Evolutionary conservation across 2,888 invertebrate species (phyloP), one percentile per base, ranked within the genome.

Genomic region (Hetaerina titia): DNA sequence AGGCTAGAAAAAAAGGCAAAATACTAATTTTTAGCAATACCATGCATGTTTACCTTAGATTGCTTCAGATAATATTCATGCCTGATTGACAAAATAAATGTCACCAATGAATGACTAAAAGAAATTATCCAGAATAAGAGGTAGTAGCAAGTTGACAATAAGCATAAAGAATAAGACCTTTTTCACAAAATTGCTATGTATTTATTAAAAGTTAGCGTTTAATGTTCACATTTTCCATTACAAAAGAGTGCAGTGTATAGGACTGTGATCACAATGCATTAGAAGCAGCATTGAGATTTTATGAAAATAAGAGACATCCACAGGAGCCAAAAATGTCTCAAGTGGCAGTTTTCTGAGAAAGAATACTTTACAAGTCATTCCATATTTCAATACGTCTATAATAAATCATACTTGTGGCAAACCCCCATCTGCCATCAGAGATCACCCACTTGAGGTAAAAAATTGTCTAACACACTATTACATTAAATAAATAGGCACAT

Each of bases 221-320:
- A 92, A 69, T 74, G 92, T 92, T 92, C 92, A 92, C 92, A 92
- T 92, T 92, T 81, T 74, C 92, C 92, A 92, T 92, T 92, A 92
- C 64, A 92, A 92, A 92, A 92, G 92, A 92, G 92, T 92, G 92
- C 92, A 92, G 92, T 92, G 92, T 92, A 92, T 64, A 92, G 92
- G 92, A 92, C 69, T 92, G 90, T 90, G 92, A 92, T 92, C 92
- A 92, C 92, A 92, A 92, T 92, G 92, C 92, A 92, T 92, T 64
- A 92, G 69, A 92, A 69, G 69, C 92, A 69, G 92, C 92, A 92
- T 92, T 92, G 92, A 69, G 69, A 92, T 92, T 64, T 74, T 92
- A 92, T 92, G 92, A 92, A 92, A 92, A 92, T 92, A 92, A 92
- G 64, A 92, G 92, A 92, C 92, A 74, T 92, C 92, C 92, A 92